Percentiles rank a stretch among this genome's conserved stretches.
Conservation (phyloP, 2,113 vertebrate species). For the Sylvicapra grimmia region DNA sequence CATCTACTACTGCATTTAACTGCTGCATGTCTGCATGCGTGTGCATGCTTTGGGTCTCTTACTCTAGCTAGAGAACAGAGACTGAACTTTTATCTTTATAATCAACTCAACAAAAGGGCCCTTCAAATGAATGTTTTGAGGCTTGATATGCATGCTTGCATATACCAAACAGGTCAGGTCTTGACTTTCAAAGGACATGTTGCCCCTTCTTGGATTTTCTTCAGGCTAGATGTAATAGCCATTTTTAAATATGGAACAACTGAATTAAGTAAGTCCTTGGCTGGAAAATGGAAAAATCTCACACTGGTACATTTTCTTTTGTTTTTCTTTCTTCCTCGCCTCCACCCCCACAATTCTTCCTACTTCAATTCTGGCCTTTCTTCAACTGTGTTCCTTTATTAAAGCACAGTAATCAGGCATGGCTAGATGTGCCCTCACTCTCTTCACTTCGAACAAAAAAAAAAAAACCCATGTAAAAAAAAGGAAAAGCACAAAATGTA, state of each 20-base stretch:
- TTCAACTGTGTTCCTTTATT: neutral
- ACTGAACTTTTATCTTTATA: neutral
- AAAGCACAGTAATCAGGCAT: neutral
- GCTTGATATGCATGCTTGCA: neutral
- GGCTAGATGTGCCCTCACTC: neutral
- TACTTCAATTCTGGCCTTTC: slow-evolving; percentile 9
- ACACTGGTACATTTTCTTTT: neutral
- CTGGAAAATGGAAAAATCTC: slow-evolving; percentile 21
- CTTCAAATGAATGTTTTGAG: neutral
- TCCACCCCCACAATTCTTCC: neutral
- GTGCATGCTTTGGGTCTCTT: neutral
- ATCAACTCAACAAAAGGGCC: neutral
- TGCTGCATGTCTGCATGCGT: accelerated
- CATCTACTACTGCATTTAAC: neutral
- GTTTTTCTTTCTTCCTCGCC: neutral
- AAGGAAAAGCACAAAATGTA: neutral
- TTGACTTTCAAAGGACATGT: neutral
- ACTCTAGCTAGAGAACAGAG: neutral
- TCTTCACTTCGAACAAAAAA: neutral
- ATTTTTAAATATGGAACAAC: neutral
- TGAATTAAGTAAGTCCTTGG: neutral
- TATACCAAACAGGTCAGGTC: neutral
- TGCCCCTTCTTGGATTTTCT: neutral
- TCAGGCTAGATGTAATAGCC: neutral
- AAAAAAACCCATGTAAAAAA: neutral